These are phyloP conservation scores for Sarcophaga subvicina DNA, from an alignment of 2,888 invertebrate genomes.

Conservation along the genomic window DNA sequence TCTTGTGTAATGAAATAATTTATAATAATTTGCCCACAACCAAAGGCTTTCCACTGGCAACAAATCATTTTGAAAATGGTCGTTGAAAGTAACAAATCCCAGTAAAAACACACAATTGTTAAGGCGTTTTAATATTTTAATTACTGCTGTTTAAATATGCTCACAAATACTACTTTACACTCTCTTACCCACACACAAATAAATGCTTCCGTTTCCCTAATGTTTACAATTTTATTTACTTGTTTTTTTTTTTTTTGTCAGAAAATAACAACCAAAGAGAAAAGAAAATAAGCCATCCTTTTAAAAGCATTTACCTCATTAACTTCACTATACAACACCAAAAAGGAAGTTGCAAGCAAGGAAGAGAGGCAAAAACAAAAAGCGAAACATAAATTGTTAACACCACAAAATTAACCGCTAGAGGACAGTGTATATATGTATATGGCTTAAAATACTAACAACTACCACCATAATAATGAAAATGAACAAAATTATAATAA, in stretches of 20 bases:
- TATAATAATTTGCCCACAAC: background rate
- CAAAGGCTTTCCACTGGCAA: background rate
- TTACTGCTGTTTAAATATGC: background rate
- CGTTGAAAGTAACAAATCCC: slow-evolving; percentile 1
- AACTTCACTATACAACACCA: slow-evolving; percentile 18
- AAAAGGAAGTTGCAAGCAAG: background rate
- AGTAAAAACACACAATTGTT: slow-evolving; percentile 13
- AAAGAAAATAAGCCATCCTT: background rate
- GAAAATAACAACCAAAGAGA: background rate
- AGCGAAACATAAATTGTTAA: slow-evolving; percentile 54
- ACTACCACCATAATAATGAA: background rate
- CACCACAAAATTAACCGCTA: slow-evolving; percentile 60
- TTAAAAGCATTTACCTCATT: slow-evolving; percentile 36
- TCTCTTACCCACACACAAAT: background rate
- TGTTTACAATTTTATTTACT: background rate
- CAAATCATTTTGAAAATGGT: background rate
- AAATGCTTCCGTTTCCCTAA: slow-evolving; percentile 38
- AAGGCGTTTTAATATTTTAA: slow-evolving; percentile 54
- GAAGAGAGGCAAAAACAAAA: background rate
- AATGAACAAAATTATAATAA: background rate
- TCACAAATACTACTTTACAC: background rate
- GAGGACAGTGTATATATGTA: slow-evolving; percentile 13
- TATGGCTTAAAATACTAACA: slow-evolving; percentile 15
- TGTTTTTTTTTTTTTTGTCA: background rate
- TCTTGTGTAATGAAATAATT: background rate